Base-by-base conservation (phyloP, 2,113 vertebrate genomes). In the Xenus cinereus region DNA sequence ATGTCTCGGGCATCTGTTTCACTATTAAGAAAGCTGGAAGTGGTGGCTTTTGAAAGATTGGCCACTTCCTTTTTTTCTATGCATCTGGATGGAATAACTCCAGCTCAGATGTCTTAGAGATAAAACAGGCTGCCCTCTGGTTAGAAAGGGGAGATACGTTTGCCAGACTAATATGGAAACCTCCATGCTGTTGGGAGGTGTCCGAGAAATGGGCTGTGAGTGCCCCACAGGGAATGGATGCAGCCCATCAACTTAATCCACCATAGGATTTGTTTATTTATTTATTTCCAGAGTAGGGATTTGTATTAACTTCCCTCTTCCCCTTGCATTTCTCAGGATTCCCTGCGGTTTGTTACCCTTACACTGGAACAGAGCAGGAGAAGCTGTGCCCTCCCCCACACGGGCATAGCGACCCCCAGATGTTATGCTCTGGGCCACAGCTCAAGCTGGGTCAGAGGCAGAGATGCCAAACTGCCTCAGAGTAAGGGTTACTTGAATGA, bases 311-410 rank as follows among this genome's bases (percentile, higher is more conserved):
- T 73, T 84, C 18, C 35, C 6, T 53, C 5, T 6, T 24, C 20
- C 22, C 30, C 8, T 76, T 54, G 13, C 16, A 15, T 51, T 89
- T 84, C 41, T 68, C 3, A 6, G 12, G 32, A 43, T 50, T 67
- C 16, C 60, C 18, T 1, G 0, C 2, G 0, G 74, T 82, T 56
- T 10, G 1, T 46, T 56, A 60, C 13, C 0, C 5, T 6, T 0
- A 0, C 22, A 5, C 12, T 59, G 20, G 16, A 11, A 12, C 7
- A 2, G 24, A 69, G 14, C 4, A 7, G 33, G 43, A 69, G 32
- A 69, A 46, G 2, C 9, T 82, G 14, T 13, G 14, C 2, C 8
- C 16, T 35, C 5, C 5, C 37, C 4, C 0, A 54, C 27, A 35
- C 0, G 1, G 13, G 11, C 8, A 59, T 20, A 74, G 6, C 14